Percentiles rank a stretch among this genome's conserved stretches.
Evolutionary conservation across 2,888 invertebrate species (phyloP).

Genomic region (Andricus quercusramuli): DNA sequence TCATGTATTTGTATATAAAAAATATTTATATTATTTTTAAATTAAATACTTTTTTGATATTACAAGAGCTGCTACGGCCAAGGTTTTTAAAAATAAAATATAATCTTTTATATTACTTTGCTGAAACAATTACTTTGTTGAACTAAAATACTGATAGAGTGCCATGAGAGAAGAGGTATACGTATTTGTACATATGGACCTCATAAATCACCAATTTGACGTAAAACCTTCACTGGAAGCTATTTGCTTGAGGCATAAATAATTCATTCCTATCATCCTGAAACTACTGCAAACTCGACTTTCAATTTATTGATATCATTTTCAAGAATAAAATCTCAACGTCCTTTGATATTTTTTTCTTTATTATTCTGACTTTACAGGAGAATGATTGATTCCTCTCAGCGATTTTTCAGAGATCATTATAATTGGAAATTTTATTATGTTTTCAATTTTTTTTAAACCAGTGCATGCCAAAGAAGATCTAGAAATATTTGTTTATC

Average conservation of each 20-base stretch:
- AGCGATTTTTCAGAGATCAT: too few species aligned
- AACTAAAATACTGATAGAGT: conserved; percentile 23
- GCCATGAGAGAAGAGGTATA: conserved; percentile 9
- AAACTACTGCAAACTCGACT: conserved; percentile 24
- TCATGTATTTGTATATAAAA: too few species aligned
- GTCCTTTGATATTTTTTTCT: background rate
- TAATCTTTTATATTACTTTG: background rate
- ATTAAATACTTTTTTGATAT: background rate
- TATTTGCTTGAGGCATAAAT: conserved; percentile 27
- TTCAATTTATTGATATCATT: conserved; percentile 16
- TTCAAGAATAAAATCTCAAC: background rate
- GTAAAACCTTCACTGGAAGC: conserved; percentile 6
- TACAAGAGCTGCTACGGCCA: too few species aligned
- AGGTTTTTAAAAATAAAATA: background rate
- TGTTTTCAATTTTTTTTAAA: too few species aligned
- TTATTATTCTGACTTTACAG: background rate
- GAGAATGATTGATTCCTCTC: too few species aligned
- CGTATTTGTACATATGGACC: conserved; percentile 29
- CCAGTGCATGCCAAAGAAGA: too few species aligned
- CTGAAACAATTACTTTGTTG: conserved; percentile 21
- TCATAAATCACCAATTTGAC: conserved; percentile 30
- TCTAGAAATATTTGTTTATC: too few species aligned
- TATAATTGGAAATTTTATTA: too few species aligned
- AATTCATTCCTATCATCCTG: conserved; percentile 25
- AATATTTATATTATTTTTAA: too few species aligned